Conservation (phyloP, 2,113 vertebrate genomes). For the Gambusia affinis region DNA sequence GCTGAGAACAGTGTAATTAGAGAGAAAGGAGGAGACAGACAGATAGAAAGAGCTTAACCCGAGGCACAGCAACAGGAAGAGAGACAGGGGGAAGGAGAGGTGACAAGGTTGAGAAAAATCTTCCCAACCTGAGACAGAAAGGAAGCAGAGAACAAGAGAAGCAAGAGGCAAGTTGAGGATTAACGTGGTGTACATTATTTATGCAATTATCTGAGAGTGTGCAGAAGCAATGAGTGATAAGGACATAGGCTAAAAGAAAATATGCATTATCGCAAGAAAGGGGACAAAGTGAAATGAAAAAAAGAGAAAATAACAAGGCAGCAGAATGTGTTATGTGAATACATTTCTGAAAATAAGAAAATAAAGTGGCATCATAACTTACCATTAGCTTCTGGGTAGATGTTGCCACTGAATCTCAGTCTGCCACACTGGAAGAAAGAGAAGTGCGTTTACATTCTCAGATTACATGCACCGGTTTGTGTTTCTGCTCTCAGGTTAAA, state of each 20-base stretch:
- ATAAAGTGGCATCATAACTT: slow-evolving; percentile 35
- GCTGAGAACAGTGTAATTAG: slow-evolving; percentile 57
- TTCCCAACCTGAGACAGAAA: slow-evolving; percentile 51
- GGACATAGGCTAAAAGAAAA: slow-evolving; percentile 36
- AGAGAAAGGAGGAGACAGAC: slow-evolving; percentile 27
- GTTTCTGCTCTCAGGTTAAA: slow-evolving; percentile 20
- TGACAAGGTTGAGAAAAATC: slow-evolving; percentile 61
- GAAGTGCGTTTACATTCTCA: slow-evolving; percentile 26
- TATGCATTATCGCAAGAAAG: background rate
- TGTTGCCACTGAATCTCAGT: slow-evolving; percentile 23
- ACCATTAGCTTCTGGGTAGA: slow-evolving; percentile 42
- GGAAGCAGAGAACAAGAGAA: slow-evolving; percentile 43
- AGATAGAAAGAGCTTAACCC: slow-evolving; percentile 27
- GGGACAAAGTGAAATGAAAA: slow-evolving; percentile 4
- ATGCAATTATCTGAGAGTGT: slow-evolving; percentile 65
- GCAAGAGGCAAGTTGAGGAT: slow-evolving; percentile 59
- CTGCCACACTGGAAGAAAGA: slow-evolving; percentile 46
- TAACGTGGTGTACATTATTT: slow-evolving; percentile 70
- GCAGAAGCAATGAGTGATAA: slow-evolving; percentile 28
- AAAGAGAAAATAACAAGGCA: slow-evolving; percentile 12
- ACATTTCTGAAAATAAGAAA: background rate
- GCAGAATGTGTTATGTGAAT: slow-evolving; percentile 12
- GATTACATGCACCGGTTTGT: slow-evolving; percentile 29
- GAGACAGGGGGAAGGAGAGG: slow-evolving; percentile 40
- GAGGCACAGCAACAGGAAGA: slow-evolving; percentile 29